Base-by-base conservation (phyloP, 2,888 invertebrate genomes). In the Drymonia ruficornis region DNA sequence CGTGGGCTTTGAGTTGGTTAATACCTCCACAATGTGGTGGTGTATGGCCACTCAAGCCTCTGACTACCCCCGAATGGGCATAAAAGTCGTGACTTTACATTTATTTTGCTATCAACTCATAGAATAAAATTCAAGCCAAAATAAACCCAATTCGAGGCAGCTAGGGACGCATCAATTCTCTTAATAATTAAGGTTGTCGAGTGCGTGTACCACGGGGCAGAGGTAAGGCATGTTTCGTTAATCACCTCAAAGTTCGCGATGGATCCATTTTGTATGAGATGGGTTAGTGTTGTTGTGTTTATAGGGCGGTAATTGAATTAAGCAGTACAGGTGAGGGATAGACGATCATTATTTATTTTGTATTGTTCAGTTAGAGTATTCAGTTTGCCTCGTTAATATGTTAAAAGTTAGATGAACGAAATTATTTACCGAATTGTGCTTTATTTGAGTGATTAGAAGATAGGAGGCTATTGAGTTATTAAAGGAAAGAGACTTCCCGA, bases 91-190 rank as follows among this genome's bases (percentile, higher is more conserved):
- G n/a, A n/a, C n/a, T n/a, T n/a, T n/a, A n/a, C n/a, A n/a, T n/a
- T n/a, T 23, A 23, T 7, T 23, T 23, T 23, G 23, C 4, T 2
- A 23, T 23, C 7, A 23, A 31, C 31, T 31, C 3, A 31, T 8
- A 31, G 31, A 31, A 31, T 31, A 11, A 11, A 31, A 31, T 12
- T 31, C 31, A 31, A 31, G 31, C 31, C 52, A 49, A 68, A 66
- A 69, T 61, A 69, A 71, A 63, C 53, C 48, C 52, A 16, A 52
- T 53, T 40, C 49, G 54, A 57, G 57, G 23, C 57, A 56, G 62
- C 72, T 53, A 49, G 70, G 72, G 70, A 72, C 59, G 49, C 70
- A 70, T 70, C 70, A 71, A 72, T 70, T 65, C 69, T 62, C 56
- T 69, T 70, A 59, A 70, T 70, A 67, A 70, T 70, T 71, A 70